Conservation (phyloP, 1,140 invertebrate genomes). For the Drosophila takahashii region DNA sequence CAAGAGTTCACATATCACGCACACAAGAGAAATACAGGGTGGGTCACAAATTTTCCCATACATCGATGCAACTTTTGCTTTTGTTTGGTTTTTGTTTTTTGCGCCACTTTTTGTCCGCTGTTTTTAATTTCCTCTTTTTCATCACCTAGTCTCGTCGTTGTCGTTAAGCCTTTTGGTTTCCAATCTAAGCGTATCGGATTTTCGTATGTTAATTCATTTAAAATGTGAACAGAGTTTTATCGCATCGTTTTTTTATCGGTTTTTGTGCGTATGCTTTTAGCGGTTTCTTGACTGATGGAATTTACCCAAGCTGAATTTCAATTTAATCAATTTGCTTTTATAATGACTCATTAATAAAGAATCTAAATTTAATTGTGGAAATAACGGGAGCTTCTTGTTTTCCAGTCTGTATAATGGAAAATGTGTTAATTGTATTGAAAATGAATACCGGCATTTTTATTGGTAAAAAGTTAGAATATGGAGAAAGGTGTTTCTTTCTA, state of each 20-base stretch:
- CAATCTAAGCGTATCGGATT: conserved; percentile 59
- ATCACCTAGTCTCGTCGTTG: conserved; percentile 17
- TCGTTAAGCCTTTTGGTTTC: conserved; percentile 60
- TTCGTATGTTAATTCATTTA: conserved; percentile 62
- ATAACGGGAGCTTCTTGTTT: neutral
- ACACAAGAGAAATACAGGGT: conserved; percentile 17
- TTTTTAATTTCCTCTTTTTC: conserved; percentile 24
- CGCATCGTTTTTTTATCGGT: conserved; percentile 1
- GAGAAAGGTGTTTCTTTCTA: too few species aligned
- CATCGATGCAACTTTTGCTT: conserved; percentile 46
- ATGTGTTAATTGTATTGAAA: neutral
- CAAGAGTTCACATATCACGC: conserved; percentile 62
- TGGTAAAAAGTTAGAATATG: too few species aligned
- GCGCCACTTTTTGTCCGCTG: neutral
- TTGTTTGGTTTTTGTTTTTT: conserved; percentile 29
- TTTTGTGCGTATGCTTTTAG: neutral
- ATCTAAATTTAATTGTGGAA: conserved; percentile 8
- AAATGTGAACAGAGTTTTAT: conserved; percentile 41
- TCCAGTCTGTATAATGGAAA: neutral
- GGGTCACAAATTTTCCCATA: neutral
- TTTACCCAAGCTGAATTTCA: conserved; percentile 3
- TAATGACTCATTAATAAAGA: conserved; percentile 27
- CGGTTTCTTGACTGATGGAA: conserved; percentile 30
- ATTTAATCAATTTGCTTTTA: conserved; percentile 16
- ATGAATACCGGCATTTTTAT: too few species aligned